A percentile compares a stretch with the other conserved stretches of the same genome.
phyloP scores from a whole-genome alignment of 2,113 vertebrate species.

The Rhineura floridana region DNA sequence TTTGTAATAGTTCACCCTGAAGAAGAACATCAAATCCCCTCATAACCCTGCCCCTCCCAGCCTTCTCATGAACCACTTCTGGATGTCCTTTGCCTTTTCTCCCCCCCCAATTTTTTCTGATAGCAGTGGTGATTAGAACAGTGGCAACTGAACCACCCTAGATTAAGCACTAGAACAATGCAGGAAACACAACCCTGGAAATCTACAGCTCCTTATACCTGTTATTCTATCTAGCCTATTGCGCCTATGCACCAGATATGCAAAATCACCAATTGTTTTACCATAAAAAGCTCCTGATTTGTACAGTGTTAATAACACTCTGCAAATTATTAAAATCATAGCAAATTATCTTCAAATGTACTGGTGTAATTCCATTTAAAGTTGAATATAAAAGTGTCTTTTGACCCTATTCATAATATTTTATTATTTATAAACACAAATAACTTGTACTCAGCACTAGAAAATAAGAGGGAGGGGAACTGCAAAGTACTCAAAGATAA shows the following conservation, averaged over 20 bases:
- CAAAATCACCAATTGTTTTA: too few species aligned
- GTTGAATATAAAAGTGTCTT: neutral
- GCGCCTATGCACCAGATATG: too few species aligned
- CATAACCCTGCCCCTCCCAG: neutral
- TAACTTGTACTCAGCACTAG: neutral
- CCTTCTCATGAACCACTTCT: too few species aligned
- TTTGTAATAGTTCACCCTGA: neutral
- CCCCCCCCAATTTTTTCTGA: neutral
- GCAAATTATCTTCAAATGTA: too few species aligned
- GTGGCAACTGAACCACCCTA: neutral
- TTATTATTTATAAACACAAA: neutral
- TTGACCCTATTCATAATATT: neutral
- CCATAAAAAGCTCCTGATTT: too few species aligned
- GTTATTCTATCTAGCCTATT: too few species aligned
- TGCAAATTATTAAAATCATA: too few species aligned
- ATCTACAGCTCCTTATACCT: too few species aligned
- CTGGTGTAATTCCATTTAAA: too few species aligned
- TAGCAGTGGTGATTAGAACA: neutral
- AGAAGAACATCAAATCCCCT: neutral
- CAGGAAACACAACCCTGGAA: neutral
- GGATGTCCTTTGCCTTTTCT: neutral
- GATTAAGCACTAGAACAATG: neutral
- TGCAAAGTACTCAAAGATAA: neutral
- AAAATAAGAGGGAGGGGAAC: neutral
- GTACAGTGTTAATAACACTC: too few species aligned